Conservation (phyloP, 2,888 invertebrate genomes). For the Drosophila yooni region DNA sequence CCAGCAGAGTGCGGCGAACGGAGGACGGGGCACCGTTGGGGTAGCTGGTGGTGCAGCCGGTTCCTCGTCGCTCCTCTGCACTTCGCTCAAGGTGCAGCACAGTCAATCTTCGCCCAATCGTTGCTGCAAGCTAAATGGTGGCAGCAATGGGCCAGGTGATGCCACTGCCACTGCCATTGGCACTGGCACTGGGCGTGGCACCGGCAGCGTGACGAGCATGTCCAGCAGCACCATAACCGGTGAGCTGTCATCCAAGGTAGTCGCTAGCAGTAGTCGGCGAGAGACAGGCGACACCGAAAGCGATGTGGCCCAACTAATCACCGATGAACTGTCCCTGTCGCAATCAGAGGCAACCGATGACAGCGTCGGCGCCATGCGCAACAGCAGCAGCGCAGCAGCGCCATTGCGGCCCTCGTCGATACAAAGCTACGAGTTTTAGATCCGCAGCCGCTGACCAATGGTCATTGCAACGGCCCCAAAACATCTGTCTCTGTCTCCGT, state of each 20-base stretch:
- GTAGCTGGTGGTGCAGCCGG: constrained; percentile 27
- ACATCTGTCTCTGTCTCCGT: constrained; percentile 10
- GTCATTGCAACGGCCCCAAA: constrained; percentile 48
- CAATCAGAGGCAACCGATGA: constrained; percentile 83
- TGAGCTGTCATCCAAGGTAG: constrained; percentile 71
- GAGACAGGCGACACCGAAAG: constrained; percentile 81
- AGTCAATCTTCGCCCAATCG: constrained; percentile 85
- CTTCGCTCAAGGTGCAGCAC: constrained; percentile 85
- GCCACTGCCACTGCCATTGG: constrained; percentile 10
- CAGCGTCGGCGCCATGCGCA: constrained; percentile 74
- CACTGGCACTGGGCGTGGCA: constrained; percentile 30
- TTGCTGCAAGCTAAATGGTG: constrained; percentile 83
- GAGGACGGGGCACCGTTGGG: constrained; percentile 26
- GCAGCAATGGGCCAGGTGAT: not conserved
- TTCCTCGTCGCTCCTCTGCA: constrained; percentile 76
- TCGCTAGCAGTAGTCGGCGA: constrained; percentile 76
- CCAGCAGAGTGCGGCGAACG: constrained; percentile 77
- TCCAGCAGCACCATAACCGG: constrained; percentile 84
- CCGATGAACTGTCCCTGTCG: constrained; percentile 77
- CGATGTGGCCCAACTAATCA: constrained; percentile 80
- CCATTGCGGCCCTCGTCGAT: constrained; percentile 39
- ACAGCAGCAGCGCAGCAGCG: constrained; percentile 74
- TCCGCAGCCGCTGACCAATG: constrained; percentile 57
- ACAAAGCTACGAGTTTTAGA: constrained; percentile 82
- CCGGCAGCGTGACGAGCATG: constrained; percentile 82